Percentiles rank a stretch among this genome's conserved stretches.
phyloP scores from a whole-genome alignment of 2,113 vertebrate genomes.

The Daphoenositta chrysoptera region DNA sequence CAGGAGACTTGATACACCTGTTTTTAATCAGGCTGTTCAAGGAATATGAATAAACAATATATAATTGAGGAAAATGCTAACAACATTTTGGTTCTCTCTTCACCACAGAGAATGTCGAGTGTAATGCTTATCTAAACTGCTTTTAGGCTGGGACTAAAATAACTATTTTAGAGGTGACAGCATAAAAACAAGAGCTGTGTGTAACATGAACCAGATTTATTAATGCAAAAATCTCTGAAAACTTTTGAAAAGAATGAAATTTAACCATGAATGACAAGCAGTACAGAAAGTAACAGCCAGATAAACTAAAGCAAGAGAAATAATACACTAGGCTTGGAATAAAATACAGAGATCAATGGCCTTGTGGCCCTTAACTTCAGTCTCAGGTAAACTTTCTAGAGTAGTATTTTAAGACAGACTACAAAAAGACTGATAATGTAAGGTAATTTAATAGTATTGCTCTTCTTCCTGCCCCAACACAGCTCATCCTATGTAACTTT shows the following conservation, averaged over 20 bases:
- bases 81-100: not conserved
- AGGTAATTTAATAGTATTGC: not conserved
- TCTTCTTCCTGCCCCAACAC: not conserved
- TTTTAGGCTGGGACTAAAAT: not conserved
- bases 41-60: not conserved
- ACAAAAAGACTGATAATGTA: not conserved
- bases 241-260: not conserved
- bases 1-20: not conserved
- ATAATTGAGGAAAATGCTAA: not conserved
- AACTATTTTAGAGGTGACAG: not conserved
- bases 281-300: not conserved
- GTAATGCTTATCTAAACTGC: not conserved
- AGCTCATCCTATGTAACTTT: not conserved
- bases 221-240: not conserved
- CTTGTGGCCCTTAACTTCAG: not conserved
- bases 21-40: not conserved
- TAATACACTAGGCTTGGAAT: not conserved
- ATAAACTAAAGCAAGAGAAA: not conserved
- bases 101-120: fast-evolving
- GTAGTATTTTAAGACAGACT: not conserved
- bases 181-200: not conserved
- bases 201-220: not conserved
- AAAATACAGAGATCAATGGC: not conserved
- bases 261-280: not conserved
- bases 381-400: not conserved